Percentiles rank a stretch among this genome's conserved stretches.
Evolutionary conservation across 2,113 vertebrate genomes (phyloP).

Genomic region (Trichechus manatus): DNA sequence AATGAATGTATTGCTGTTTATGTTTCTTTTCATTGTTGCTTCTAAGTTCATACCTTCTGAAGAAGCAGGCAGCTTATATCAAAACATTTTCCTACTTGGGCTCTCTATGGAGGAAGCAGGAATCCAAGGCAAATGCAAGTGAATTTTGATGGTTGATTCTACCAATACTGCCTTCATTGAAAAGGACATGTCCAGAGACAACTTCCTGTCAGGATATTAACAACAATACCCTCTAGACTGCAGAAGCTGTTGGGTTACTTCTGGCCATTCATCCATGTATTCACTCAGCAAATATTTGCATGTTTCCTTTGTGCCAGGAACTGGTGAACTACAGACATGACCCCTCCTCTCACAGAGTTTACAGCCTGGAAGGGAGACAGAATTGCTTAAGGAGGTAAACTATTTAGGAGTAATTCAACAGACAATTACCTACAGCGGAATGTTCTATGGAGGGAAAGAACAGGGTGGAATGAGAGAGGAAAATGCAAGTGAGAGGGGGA

Average conservation of each 20-base stretch:
- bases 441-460: background rate
- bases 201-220: background rate
- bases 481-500: background rate
- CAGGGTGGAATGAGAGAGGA: background rate
- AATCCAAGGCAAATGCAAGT: background rate
- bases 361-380: background rate
- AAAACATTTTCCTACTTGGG: background rate
- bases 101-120: background rate
- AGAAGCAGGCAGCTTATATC: background rate
- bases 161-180: background rate
- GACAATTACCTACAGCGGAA: background rate
- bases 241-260: background rate
- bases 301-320: background rate
- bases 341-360: background rate
- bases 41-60: slow-evolving; percentile 23
- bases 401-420: background rate
- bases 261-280: background rate
- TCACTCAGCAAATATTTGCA: background rate
- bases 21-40: background rate
- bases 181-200: background rate
- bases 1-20: background rate
- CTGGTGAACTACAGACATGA: background rate
- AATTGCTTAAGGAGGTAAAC: background rate
- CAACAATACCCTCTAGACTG: background rate
- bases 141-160: background rate